These are phyloP conservation scores for Dromaius novaehollandiae DNA, from an alignment of 2,113 vertebrate species.

Conservation along the genomic window DNA sequence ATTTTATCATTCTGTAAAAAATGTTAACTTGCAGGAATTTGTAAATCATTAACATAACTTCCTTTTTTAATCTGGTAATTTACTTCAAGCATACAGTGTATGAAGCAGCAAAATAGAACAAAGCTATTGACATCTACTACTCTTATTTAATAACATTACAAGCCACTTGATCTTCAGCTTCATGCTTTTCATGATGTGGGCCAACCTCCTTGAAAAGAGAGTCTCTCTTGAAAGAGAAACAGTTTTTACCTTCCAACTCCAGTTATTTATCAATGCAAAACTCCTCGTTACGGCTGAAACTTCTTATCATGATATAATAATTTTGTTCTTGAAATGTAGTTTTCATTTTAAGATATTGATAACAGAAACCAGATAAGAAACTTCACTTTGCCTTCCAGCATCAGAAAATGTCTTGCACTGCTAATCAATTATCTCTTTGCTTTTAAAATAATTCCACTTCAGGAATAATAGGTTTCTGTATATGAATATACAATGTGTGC, in stretches of 20 bases:
- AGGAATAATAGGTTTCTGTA: slow-evolving; percentile 2
- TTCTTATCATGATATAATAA: slow-evolving; percentile 62
- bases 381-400: slow-evolving; percentile 61
- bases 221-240: neutral
- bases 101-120: neutral
- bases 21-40: neutral
- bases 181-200: neutral
- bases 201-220: neutral
- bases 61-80: neutral
- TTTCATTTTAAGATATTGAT: slow-evolving; percentile 61
- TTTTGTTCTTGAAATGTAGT: slow-evolving; percentile 38
- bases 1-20: neutral
- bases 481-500: slow-evolving; percentile 20
- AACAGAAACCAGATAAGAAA: slow-evolving; percentile 62
- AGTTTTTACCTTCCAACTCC: slow-evolving; percentile 22
- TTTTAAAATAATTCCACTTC: slow-evolving; percentile 35
- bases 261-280: slow-evolving; percentile 56
- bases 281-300: slow-evolving; percentile 42
- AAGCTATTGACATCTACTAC: neutral
- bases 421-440: slow-evolving; percentile 65
- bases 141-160: neutral
- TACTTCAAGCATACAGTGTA: neutral
- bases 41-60: neutral
- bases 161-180: neutral
- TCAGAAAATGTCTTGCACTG: slow-evolving; percentile 25